Evolutionary conservation across 1,140 invertebrate genomes (phyloP).

Genomic region (Lamellibrachia luymesi): DNA sequence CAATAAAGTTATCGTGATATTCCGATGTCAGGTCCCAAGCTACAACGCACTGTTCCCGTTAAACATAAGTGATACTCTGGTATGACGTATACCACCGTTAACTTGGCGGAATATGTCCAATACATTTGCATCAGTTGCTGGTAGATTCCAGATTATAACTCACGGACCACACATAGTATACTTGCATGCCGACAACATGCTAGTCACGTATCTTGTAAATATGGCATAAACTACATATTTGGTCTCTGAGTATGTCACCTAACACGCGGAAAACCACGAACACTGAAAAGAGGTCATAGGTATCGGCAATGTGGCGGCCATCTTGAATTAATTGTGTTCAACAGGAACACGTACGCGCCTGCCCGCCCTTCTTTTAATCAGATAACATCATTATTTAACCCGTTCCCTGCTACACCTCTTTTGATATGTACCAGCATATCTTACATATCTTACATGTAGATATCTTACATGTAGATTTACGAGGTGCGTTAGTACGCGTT

Average conservation of each 20-base stretch:
- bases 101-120: neutral
- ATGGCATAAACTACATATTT: too few relatives aligned
- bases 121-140: neutral
- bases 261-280: neutral
- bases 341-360: neutral
- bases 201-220: too few relatives aligned
- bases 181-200: neutral
- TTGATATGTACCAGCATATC: neutral
- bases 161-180: neutral
- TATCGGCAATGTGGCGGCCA: neutral
- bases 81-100: too few relatives aligned
- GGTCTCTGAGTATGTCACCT: too few relatives aligned
- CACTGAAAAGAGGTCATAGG: neutral
- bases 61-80: too few relatives aligned
- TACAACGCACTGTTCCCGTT: neutral
- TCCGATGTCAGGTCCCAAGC: neutral
- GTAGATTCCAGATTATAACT: neutral
- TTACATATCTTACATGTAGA: too few relatives aligned
- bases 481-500: neutral
- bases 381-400: neutral
- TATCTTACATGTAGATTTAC: neutral
- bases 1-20: neutral
- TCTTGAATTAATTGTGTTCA: neutral
- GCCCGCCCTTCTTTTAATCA: neutral
- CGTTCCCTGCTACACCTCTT: neutral